Evolutionary conservation across 2,113 vertebrate species (phyloP), one percentile per base, ranked within the genome.

Genomic region (Tetraodon nigroviridis): DNA sequence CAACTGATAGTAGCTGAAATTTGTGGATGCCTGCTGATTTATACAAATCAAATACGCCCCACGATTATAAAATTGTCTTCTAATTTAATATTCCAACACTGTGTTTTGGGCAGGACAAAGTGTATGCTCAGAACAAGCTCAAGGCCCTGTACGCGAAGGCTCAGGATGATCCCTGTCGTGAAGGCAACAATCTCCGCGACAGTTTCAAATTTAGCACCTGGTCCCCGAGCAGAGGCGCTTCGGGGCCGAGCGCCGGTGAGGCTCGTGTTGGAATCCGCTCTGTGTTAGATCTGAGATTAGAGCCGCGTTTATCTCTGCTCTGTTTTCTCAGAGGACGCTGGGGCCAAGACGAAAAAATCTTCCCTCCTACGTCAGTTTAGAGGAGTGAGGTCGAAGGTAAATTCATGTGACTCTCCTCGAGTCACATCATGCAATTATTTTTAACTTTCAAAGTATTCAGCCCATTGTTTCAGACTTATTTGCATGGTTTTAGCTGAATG

Each of bases 371-470:
- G 87, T 73, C 92, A 92, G 71, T 81, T 93, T 82, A 89, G 93
- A 89, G 93, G 84, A 64, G 85, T 89, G 77, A 91, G 93, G 84
- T 95, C 93, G 69, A 94, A 94, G 92, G 95, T 95, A 79, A 73
- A 37, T 40, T 7, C 32, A 12, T 37, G 14, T 7, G 44, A n/a
- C n/a, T n/a, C n/a, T 16, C 12, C 44, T 45, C n/a, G 17, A 45
- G 44, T 45, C 44, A 45, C 15, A 45, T 45, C 15, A n/a, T 45
- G 4, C 7, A 37, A 37, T 12, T 0, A 11, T 37, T 37, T 37
- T 37, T 37, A 37, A 37, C 1, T 37, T 37, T 12, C 12, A 37
- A 11, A 37, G 8, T 12, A 37, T 37, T 37, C 3, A 12, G 6
- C 6, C 7, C 32, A 37, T 37, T 12, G 32, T 11, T 37, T 11